Percentiles rank a stretch among this genome's conserved stretches.
Conservation (phyloP, 2,113 vertebrate genomes). For the Chaetura pelagica region DNA sequence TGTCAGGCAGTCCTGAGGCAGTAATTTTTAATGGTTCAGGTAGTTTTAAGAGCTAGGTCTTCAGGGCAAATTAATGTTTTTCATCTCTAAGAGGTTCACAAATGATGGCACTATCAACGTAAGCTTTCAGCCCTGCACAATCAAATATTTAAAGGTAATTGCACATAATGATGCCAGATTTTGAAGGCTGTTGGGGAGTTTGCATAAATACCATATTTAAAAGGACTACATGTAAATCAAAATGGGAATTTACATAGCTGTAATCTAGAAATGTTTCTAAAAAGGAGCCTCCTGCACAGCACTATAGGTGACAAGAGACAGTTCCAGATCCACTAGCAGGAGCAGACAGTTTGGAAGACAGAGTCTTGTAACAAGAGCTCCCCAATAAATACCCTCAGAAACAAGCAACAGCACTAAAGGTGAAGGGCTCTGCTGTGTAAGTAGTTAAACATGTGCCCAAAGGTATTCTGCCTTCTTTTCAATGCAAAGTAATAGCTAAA, state of each 20-base stretch:
- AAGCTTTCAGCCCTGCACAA: slow-evolving; percentile 25
- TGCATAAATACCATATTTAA: slow-evolving; percentile 25
- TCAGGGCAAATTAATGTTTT: slow-evolving; percentile 7
- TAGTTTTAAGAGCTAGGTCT: neutral
- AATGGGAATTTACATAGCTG: slow-evolving; percentile 1
- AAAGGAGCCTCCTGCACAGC: neutral
- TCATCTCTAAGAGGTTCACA: slow-evolving; percentile 47
- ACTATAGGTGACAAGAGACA: neutral
- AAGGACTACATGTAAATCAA: neutral
- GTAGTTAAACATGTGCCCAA: neutral
- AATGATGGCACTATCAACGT: neutral
- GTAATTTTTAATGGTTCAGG: slow-evolving; percentile 4
- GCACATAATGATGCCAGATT: slow-evolving; percentile 17
- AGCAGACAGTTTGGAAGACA: neutral
- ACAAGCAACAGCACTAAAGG: neutral
- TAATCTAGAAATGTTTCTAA: slow-evolving; percentile 29
- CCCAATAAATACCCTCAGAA: neutral
- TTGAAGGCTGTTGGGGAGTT: slow-evolving; percentile 12
- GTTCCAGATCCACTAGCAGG: neutral
- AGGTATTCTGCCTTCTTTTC: neutral
- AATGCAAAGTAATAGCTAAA: neutral
- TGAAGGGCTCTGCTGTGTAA: neutral
- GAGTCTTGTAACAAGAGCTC: neutral
- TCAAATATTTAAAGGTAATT: slow-evolving; percentile 44
- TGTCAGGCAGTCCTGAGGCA: neutral